These are phyloP conservation scores for Sebastes cheni DNA, from an alignment of 2,797 vertebrate species.

Conservation along the genomic window DNA sequence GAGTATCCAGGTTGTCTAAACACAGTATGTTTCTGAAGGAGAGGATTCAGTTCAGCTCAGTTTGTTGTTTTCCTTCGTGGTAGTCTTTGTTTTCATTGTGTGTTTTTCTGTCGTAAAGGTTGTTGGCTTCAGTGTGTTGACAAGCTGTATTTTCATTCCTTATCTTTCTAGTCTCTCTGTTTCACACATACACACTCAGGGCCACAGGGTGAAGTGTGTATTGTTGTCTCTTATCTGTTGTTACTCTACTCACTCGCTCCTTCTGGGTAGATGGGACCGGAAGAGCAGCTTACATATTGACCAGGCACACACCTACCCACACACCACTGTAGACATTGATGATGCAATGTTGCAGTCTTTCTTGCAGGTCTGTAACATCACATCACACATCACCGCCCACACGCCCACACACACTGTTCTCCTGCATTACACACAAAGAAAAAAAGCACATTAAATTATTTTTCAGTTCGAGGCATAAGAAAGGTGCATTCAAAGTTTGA, in stretches of 20 bases:
- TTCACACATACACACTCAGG: not conserved
- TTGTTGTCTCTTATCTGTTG: constrained; percentile 48
- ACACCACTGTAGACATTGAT: constrained; percentile 6
- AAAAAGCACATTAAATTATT: not conserved
- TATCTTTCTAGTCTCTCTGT: not conserved
- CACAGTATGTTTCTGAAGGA: not conserved
- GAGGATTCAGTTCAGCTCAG: not conserved
- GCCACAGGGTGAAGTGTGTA: constrained; percentile 13
- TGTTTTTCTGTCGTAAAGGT: not conserved
- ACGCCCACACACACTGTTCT: not conserved
- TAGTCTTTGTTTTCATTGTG: not conserved
- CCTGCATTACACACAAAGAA: not conserved
- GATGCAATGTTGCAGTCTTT: constrained; percentile 35
- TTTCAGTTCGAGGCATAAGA: not conserved
- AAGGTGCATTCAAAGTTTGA: not conserved
- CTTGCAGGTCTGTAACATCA: not conserved
- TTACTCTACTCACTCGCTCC: constrained; percentile 16
- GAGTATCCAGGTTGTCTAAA: not conserved
- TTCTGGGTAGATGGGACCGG: constrained; percentile 19
- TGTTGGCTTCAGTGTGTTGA: not conserved
- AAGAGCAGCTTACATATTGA: constrained; percentile 70
- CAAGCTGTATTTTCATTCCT: not conserved
- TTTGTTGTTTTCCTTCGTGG: not conserved
- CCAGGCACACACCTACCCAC: not conserved
- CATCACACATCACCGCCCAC: not conserved